These are phyloP conservation scores for Sarcophaga peregrina DNA, from an alignment of 1,140 invertebrate species.

Conservation along the genomic window DNA sequence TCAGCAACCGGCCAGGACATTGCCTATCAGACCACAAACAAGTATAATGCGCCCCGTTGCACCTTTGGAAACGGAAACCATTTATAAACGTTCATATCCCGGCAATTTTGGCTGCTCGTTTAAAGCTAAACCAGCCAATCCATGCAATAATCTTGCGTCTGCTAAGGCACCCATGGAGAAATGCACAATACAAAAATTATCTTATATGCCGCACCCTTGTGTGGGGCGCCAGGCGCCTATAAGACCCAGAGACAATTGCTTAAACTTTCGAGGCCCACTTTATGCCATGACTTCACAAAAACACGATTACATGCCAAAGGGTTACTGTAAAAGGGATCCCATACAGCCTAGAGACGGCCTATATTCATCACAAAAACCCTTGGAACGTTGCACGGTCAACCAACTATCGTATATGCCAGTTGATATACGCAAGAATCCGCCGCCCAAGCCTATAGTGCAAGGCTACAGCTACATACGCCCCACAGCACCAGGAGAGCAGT, in stretches of 20 bases:
- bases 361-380: constrained; percentile 68
- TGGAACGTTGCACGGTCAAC: constrained; percentile 69
- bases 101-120: constrained; percentile 54
- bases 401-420: constrained; percentile 69
- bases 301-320: constrained; percentile 78
- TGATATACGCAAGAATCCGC: constrained; percentile 63
- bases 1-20: constrained; percentile 69
- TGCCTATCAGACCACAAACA: constrained; percentile 70
- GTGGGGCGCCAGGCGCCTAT: constrained; percentile 64
- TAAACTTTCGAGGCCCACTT: constrained; percentile 74
- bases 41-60: constrained; percentile 68
- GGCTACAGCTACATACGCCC: constrained; percentile 66
- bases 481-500: constrained; percentile 59
- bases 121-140: constrained; percentile 62
- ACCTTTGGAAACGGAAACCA: constrained; percentile 70
- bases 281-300: constrained; percentile 79
- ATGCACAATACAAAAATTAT: constrained; percentile 69
- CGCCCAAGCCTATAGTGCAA: constrained; percentile 65
- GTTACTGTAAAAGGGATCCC: constrained; percentile 66
- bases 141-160: constrained; percentile 58
- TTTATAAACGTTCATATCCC: constrained; percentile 72
- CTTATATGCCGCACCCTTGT: constrained; percentile 69
- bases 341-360: constrained; percentile 70
- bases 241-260: constrained; percentile 52
- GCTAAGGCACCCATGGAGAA: constrained; percentile 67